These are phyloP conservation scores for Stenurella melanura DNA, from an alignment of 2,888 invertebrate species.

Conservation along the genomic window DNA sequence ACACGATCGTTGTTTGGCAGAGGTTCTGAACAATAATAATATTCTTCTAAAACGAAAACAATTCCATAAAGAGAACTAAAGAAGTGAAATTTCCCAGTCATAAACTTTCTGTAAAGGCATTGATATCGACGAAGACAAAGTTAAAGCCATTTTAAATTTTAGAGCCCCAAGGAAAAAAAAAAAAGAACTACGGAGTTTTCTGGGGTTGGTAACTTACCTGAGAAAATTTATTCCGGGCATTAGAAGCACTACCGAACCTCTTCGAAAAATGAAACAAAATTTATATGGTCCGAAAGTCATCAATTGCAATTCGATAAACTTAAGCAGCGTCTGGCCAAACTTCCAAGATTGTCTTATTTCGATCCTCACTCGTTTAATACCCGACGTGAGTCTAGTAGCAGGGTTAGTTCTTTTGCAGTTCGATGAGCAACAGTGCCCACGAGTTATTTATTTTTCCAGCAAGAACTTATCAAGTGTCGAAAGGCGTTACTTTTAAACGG, in stretches of 20 bases:
- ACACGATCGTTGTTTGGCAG: constrained; percentile 58
- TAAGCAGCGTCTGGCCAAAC: no score
- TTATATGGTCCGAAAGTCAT: no score
- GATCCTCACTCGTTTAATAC: constrained; percentile 51
- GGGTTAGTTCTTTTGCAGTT: constrained; percentile 45
- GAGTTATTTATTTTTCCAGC: constrained; percentile 58
- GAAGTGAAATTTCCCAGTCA: no score
- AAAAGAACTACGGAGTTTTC: constrained; percentile 55
- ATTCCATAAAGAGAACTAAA: no score
- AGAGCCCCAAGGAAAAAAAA: constrained; percentile 53
- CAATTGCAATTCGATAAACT: no score
- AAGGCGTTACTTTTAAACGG: background rate
- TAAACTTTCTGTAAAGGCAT: no score
- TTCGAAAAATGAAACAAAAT: no score
- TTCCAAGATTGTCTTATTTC: no score
- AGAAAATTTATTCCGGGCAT: no score
- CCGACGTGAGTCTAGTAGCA: constrained; percentile 43
- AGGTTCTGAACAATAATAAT: constrained; percentile 54
- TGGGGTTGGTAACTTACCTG: no score
- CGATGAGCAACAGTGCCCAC: constrained; percentile 54
- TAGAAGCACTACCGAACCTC: no score
- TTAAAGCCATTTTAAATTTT: constrained; percentile 48
- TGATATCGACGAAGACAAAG: no score
- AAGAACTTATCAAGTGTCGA: constrained; percentile 50
- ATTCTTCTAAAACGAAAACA: constrained; percentile 62